phyloP scores from a whole-genome alignment of 2,888 invertebrate genomes.

The Embidobia sp. region DNA sequence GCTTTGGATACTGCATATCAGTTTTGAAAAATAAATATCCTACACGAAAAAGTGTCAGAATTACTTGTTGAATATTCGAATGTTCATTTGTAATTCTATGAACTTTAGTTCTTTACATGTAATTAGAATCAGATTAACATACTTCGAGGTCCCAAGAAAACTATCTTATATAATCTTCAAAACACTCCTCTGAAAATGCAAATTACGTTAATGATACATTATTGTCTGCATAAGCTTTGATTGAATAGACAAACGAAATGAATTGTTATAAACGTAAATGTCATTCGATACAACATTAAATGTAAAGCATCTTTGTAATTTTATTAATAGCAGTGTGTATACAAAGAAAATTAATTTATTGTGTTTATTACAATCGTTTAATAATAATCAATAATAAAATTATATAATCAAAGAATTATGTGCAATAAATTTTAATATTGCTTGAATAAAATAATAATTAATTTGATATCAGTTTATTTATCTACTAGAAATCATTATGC shows the following conservation, averaged over 20 bases:
- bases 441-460: too few species aligned
- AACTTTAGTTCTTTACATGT: slow-evolving; percentile 40
- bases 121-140: slow-evolving; percentile 52
- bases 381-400: too few species aligned
- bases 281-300: too few species aligned
- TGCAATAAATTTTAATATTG: too few species aligned
- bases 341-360: too few species aligned
- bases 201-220: slow-evolving; percentile 31
- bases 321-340: too few species aligned
- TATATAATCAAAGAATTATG: too few species aligned
- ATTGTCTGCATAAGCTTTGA: slow-evolving; percentile 8
- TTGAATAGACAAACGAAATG: neutral
- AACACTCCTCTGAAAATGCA: slow-evolving; percentile 11
- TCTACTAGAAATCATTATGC: too few species aligned
- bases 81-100: slow-evolving; percentile 56
- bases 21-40: slow-evolving; percentile 21
- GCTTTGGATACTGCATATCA: slow-evolving; percentile 19
- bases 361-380: too few species aligned
- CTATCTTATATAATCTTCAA: slow-evolving; percentile 24
- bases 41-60: slow-evolving; percentile 39
- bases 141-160: slow-evolving; percentile 40
- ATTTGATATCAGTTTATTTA: too few species aligned
- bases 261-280: too few species aligned
- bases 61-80: slow-evolving; percentile 59
- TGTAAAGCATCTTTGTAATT: too few species aligned